Base-by-base conservation (phyloP, 2,888 invertebrate species). In the Chalcis sispes region DNA sequence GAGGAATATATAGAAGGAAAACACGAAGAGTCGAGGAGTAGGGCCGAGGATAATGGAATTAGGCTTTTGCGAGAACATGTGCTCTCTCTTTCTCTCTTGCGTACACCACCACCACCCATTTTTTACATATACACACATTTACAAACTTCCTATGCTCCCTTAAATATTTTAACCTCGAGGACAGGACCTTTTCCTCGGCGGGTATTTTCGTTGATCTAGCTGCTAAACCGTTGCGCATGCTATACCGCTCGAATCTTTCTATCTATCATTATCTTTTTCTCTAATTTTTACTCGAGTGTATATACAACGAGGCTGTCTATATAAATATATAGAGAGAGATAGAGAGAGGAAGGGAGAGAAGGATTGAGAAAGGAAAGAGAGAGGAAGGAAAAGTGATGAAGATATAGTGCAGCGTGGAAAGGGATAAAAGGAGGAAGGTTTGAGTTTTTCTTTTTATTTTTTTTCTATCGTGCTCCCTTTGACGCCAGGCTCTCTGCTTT, bases 111-210 rank as follows among this genome's bases (percentile, higher is more conserved):
- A n/a, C n/a, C n/a, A n/a, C n/a, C n/a, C n/a, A n/a, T n/a, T n/a
- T n/a, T n/a, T n/a, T n/a, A n/a, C n/a, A n/a, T n/a, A n/a, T n/a
- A n/a, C n/a, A n/a, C n/a, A n/a, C n/a, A n/a, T n/a, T n/a, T n/a
- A n/a, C n/a, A n/a, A n/a, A n/a, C n/a, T n/a, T n/a, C n/a, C n/a
- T n/a, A n/a, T n/a, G n/a, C 18, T 8, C 29, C 29, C 59, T 69
- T 69, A 50, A 69, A 69, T 59, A 69, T 59, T 69, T 69, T 48
- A 67, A 25, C 15, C 20, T 42, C 61, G 15, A 8, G n/a, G n/a
- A n/a, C n/a, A n/a, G n/a, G n/a, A n/a, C n/a, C n/a, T n/a, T n/a
- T n/a, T n/a, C n/a, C n/a, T n/a, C n/a, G n/a, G n/a, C n/a, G n/a
- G n/a, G n/a, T n/a, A n/a, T n/a, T n/a, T n/a, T n/a, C n/a, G n/a